Evolutionary conservation across 2,113 vertebrate species (phyloP).

Genomic region (Neotragus pygmaeus): DNA sequence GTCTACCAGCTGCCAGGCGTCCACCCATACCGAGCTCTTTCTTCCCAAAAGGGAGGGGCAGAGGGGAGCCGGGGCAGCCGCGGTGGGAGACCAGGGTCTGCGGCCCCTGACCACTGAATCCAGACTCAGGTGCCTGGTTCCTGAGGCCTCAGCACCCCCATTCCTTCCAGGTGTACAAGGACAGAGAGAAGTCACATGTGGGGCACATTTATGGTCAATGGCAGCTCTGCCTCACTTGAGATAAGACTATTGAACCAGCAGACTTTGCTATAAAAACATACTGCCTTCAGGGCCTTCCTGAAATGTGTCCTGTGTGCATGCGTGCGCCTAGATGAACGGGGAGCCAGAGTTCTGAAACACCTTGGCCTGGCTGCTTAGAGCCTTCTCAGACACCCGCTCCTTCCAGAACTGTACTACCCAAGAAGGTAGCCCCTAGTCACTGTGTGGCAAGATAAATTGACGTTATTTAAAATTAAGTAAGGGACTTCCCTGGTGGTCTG

Average conservation of each 20-base stretch:
- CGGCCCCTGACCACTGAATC: not conserved
- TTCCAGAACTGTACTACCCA: not conserved
- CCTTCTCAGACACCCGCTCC: not conserved
- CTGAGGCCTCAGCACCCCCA: not conserved
- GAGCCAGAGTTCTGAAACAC: not conserved
- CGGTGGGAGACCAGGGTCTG: not conserved
- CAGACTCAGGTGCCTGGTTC: not conserved
- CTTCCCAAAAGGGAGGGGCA: not conserved
- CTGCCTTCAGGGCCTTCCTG: not conserved
- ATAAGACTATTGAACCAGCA: constrained; percentile 10
- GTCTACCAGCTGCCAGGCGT: not conserved
- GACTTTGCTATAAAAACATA: not conserved
- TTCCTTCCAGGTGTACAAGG: not conserved
- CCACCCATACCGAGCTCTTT: not conserved
- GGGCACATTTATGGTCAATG: not conserved
- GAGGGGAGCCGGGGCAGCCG: not conserved
- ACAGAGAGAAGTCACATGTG: not conserved
- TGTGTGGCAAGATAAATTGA: not conserved
- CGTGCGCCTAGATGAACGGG: rapidly evolving
- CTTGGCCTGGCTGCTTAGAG: not conserved
- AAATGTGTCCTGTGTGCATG: not conserved
- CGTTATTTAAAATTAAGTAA: not conserved
- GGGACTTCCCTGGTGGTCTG: not conserved
- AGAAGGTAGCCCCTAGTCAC: not conserved
- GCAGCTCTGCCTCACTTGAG: constrained; percentile 1